Conservation (phyloP, 2,888 invertebrate species). For the Heterodera filipjevi region DNA sequence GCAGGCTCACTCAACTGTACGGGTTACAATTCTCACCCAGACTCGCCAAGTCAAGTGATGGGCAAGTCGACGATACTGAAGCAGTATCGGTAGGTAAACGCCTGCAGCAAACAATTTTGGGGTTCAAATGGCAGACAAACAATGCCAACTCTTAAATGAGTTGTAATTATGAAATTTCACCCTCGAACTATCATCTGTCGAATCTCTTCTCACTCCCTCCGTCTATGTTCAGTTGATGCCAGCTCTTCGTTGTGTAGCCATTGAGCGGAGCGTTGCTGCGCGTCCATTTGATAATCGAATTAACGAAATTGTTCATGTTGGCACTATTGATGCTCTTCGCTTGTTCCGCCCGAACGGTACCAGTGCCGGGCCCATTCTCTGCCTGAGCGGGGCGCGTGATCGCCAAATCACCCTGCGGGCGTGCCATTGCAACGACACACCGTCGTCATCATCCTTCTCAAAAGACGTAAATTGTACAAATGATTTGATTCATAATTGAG, state of each 20-base stretch:
- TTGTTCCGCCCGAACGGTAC: constrained; percentile 14
- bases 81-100: too few relatives aligned
- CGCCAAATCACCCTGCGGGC: constrained; percentile 32
- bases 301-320: constrained; percentile 4
- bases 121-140: too few relatives aligned
- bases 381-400: constrained; percentile 34
- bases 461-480: neutral
- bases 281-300: neutral
- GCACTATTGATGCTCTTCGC: constrained; percentile 29
- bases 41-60: neutral
- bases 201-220: neutral
- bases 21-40: constrained; percentile 11
- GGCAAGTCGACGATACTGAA: too few relatives aligned
- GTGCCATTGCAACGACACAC: neutral
- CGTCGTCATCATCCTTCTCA: neutral
- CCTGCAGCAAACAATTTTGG: too few relatives aligned
- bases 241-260: constrained; percentile 26
- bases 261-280: neutral
- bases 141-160: too few relatives aligned
- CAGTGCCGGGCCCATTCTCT: neutral
- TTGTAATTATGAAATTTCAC: too few relatives aligned
- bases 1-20: constrained; percentile 12
- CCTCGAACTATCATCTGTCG: too few relatives aligned
- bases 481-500: too few relatives aligned
- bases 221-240: constrained; percentile 19